phyloP scores from a whole-genome alignment of 2,113 vertebrate genomes.

The Scopus umbretta region DNA sequence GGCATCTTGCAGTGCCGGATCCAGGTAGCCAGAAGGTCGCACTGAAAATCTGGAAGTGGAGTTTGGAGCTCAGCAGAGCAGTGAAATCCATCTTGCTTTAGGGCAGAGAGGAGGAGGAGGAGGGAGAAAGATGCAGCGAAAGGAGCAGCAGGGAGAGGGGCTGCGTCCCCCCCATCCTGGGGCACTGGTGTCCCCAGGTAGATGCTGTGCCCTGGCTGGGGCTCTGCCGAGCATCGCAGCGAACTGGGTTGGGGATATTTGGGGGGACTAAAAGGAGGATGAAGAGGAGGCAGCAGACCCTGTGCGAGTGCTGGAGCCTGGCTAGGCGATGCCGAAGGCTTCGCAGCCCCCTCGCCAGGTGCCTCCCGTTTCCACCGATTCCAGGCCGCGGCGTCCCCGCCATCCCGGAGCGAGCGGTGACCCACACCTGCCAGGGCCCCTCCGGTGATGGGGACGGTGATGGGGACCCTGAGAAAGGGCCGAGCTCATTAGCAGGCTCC shows the following conservation, averaged over 20 bases:
- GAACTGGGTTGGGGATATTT: fast-evolving
- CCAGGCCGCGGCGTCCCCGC: background rate
- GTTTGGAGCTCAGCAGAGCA: conserved; percentile 24
- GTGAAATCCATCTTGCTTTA: background rate
- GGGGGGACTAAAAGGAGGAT: background rate
- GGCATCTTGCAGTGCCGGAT: conserved; percentile 56
- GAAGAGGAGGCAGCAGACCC: background rate
- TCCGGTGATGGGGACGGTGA: background rate
- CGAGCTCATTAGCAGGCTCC: background rate
- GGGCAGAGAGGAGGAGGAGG: conserved; percentile 13
- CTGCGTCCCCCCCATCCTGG: fast-evolving
- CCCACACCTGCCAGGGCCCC: conserved; percentile 31
- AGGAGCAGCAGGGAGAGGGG: background rate
- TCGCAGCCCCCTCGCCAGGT: background rate
- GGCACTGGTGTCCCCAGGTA: background rate
- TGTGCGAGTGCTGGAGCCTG: background rate
- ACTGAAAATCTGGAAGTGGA: conserved; percentile 65
- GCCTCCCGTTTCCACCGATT: background rate
- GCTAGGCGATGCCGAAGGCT: background rate
- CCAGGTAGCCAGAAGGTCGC: conserved; percentile 65
- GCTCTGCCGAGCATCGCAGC: fast-evolving
- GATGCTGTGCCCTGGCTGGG: background rate
- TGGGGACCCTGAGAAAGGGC: background rate
- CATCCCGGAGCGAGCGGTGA: background rate
- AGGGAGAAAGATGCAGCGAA: background rate